phyloP scores from a whole-genome alignment of 2,888 invertebrate genomes.

The Lasioglossum morio region DNA sequence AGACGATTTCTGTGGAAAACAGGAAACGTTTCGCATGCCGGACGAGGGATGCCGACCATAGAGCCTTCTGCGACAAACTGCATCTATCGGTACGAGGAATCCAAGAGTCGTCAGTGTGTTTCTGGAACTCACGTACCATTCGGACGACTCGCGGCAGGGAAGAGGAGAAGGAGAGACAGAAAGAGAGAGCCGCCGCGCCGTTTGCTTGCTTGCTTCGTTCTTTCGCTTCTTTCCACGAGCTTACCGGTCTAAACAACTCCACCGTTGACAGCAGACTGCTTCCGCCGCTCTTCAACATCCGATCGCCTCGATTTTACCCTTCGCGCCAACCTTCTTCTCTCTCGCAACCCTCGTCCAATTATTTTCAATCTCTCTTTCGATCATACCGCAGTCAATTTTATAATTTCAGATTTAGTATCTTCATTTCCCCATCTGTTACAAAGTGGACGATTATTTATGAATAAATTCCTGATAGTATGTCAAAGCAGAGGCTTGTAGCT shows the following conservation, averaged over 20 bases:
- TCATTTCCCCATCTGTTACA: not conserved
- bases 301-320: not conserved
- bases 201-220: constrained; percentile 28
- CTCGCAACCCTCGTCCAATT: not conserved
- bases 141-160: constrained; percentile 45
- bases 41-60: constrained; percentile 57
- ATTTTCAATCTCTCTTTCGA: not conserved
- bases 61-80: constrained; percentile 46
- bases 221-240: constrained; percentile 42
- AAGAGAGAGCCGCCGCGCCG: not conserved
- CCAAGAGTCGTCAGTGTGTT: constrained; percentile 78
- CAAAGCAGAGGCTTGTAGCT: not conserved
- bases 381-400: not conserved
- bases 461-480: accelerated
- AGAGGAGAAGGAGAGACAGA: not conserved
- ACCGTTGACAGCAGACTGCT: not conserved
- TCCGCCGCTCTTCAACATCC: constrained; percentile 22
- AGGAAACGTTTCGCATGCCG: constrained; percentile 71
- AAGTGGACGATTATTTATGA: accelerated
- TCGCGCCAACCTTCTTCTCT: not conserved
- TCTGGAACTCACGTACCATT: constrained; percentile 80
- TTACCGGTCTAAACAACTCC: constrained; percentile 41
- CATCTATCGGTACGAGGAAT: constrained; percentile 72
- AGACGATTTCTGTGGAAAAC: constrained; percentile 48
- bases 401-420: not conserved